phyloP scores from a whole-genome alignment of 2,888 invertebrate species.

The Oxystoma pomonae region DNA sequence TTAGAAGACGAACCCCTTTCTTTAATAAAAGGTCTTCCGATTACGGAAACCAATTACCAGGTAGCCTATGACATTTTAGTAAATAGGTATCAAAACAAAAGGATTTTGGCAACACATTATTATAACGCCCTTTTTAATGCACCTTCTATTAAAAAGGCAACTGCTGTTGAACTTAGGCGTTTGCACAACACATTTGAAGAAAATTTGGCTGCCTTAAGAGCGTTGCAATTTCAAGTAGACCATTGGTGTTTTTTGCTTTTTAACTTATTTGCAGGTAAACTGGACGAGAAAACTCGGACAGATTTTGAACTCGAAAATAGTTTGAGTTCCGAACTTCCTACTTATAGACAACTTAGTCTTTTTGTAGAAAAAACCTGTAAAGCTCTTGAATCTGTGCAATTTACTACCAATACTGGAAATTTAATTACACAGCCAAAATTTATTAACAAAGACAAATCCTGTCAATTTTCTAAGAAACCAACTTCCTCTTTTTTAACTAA shows the following conservation, averaged over 20 bases:
- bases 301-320: background rate
- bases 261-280: background rate
- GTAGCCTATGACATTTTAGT: constrained; percentile 13
- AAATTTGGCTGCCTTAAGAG: background rate
- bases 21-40: constrained; percentile 10
- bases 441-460: too few relatives aligned
- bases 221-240: background rate
- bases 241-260: background rate
- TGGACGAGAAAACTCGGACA: background rate
- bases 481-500: too few relatives aligned
- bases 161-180: background rate
- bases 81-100: constrained; percentile 14
- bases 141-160: background rate
- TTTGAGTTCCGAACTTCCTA: background rate
- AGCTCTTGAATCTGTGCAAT: too few relatives aligned
- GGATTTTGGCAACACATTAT: constrained; percentile 7
- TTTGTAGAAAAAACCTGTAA: too few relatives aligned
- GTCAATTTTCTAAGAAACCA: too few relatives aligned
- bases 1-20: constrained; percentile 3
- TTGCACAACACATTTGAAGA: background rate
- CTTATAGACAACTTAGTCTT: too few relatives aligned
- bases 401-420: too few relatives aligned
- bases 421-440: too few relatives aligned
- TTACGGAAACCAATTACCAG: constrained; percentile 12
- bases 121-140: background rate